Base-by-base conservation (phyloP, 2,113 vertebrate genomes). In the Melanerpes aurifrons region DNA sequence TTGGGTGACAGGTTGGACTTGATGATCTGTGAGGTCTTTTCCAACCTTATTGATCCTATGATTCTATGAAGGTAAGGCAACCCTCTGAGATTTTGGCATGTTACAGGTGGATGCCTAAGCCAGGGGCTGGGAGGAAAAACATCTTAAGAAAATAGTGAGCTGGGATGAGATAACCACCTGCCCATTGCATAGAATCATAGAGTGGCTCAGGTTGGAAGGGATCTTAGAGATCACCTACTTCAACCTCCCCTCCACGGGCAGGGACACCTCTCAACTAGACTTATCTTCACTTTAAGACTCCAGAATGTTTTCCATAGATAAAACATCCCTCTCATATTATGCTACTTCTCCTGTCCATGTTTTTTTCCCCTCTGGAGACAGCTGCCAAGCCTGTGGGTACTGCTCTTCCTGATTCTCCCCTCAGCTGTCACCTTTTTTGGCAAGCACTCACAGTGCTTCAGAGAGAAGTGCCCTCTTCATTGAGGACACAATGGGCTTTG, bases 401-500 rank as follows among this genome's bases (percentile, higher is more conserved):
- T 47, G 6, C 4, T 92, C 2, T 66, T 70, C 56, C 69, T 71
- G 40, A 54, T 86, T 40, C 8, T 80, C 9, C 5, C 11, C 43
- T 24, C 26, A 9, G 12, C 54, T 61, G 29, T 74, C 73, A 50
- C 48, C 24, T 89, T 75, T 75, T 93, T 73, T 68, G 64, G 25
- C 10, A 56, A 24, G 61, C n/a, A 15, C 35, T 91, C 32, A 15
- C 5, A 29, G 13, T 22, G 13, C 37, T 82, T 63, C 21, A 58
- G 56, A 80, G 66, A 85, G 9, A 81, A 64, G 18, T 9, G 6
- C 37, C 72, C 16, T 92, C 40, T 87, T 83, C 32, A 62, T n/a
- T 15, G 37, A 92, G 29, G 54, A 78, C 37, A 93, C 78, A 96
- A 94, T 83, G 45, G 47, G 28, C 54, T 63, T 74, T 97, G 91